These are phyloP conservation scores for Stenodera caucasica DNA, from an alignment of 2,888 invertebrate species.

Conservation along the genomic window DNA sequence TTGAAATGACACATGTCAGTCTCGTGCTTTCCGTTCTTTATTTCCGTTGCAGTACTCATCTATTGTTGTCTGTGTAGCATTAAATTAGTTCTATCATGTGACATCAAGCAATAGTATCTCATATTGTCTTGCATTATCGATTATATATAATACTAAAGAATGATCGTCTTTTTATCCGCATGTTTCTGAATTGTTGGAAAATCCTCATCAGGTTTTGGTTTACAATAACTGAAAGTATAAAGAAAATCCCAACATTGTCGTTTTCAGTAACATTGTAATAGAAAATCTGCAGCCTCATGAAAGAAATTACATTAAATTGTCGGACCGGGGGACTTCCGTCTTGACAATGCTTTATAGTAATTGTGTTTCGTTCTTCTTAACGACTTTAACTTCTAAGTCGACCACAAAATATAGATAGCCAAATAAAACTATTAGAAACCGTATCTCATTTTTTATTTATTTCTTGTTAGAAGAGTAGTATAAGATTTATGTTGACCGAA, in stretches of 20 bases:
- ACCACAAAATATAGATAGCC: slow-evolving; percentile 48
- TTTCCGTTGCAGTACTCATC: too few species aligned
- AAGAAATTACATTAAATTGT: slow-evolving; percentile 52
- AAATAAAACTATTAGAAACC: slow-evolving; percentile 50
- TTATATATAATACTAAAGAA: too few species aligned
- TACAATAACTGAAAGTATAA: slow-evolving; percentile 2
- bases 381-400: slow-evolving; percentile 47
- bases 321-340: slow-evolving; percentile 40
- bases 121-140: too few species aligned
- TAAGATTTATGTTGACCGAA: slow-evolving; percentile 37
- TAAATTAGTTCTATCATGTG: too few species aligned
- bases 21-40: too few species aligned
- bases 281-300: slow-evolving; percentile 37
- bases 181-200: neutral
- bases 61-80: too few species aligned
- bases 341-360: slow-evolving; percentile 52
- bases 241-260: slow-evolving; percentile 15
- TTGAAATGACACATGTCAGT: too few species aligned
- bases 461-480: slow-evolving; percentile 27
- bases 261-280: slow-evolving; percentile 14
- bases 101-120: too few species aligned
- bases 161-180: neutral
- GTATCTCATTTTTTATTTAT: slow-evolving; percentile 51
- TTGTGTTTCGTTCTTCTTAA: slow-evolving; percentile 50
- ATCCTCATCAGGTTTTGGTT: neutral